phyloP scores from a whole-genome alignment of 1,140 invertebrate species.

The Tachypleus tridentatus region DNA sequence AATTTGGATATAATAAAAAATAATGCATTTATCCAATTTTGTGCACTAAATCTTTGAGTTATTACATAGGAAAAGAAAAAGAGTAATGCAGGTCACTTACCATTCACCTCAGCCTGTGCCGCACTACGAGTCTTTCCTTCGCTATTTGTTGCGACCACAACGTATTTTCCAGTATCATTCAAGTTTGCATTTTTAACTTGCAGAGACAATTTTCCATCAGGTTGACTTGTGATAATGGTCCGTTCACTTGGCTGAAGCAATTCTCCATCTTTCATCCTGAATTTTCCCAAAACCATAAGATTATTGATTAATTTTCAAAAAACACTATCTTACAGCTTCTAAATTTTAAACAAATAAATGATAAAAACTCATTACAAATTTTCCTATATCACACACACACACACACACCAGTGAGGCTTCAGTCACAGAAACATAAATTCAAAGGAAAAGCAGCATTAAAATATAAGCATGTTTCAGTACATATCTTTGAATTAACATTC shows the following conservation, averaged over 20 bases:
- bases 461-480: too few species aligned
- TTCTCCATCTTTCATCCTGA: constrained; percentile 21
- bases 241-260: constrained; percentile 13
- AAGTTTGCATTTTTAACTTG: constrained; percentile 33
- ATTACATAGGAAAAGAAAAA: neutral
- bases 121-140: constrained; percentile 32
- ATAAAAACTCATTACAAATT: too few species aligned
- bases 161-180: constrained; percentile 35
- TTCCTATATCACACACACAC: too few species aligned
- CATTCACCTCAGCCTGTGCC: constrained; percentile 30
- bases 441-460: too few species aligned
- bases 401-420: too few species aligned
- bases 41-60: too few species aligned
- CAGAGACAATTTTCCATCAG: constrained; percentile 32
- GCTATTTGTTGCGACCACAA: constrained; percentile 33
- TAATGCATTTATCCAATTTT: too few species aligned
- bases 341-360: too few species aligned
- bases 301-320: neutral
- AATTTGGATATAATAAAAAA: too few species aligned
- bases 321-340: too few species aligned
- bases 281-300: neutral
- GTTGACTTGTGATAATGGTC: constrained; percentile 25
- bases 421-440: too few species aligned
- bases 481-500: too few species aligned
- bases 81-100: constrained; percentile 12